Conservation (phyloP, 1,140 invertebrate genomes). For the Heliconius nattereri region DNA sequence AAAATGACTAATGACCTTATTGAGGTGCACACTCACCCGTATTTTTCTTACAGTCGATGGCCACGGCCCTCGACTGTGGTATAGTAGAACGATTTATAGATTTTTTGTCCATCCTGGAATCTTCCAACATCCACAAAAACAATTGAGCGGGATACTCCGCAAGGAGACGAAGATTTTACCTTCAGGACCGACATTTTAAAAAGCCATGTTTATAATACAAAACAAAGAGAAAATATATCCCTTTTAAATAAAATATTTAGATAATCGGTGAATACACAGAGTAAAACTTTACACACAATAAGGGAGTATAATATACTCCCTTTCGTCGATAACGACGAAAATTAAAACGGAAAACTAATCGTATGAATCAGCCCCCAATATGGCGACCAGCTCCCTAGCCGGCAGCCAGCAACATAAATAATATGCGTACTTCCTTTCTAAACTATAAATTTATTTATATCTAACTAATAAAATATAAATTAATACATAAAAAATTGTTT, state of each 20-base stretch:
- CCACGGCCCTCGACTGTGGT: constrained; percentile 83
- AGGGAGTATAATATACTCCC: constrained; percentile 82
- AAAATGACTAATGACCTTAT: constrained; percentile 47
- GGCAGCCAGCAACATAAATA: constrained; percentile 62
- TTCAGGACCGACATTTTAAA: constrained; percentile 89
- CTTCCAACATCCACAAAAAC: constrained; percentile 75
- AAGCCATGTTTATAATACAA: constrained; percentile 88
- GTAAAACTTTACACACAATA: constrained; percentile 64
- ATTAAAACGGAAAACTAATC: constrained; percentile 68
- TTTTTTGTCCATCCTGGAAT: constrained; percentile 89
- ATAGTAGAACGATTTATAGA: constrained; percentile 83
- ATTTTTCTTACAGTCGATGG: constrained; percentile 86
- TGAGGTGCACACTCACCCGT: constrained; percentile 82
- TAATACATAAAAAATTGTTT: constrained; percentile 23
- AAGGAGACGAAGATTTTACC: constrained; percentile 84
- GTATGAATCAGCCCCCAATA: constrained; percentile 83
- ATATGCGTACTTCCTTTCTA: constrained; percentile 71
- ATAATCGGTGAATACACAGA: constrained; percentile 70
- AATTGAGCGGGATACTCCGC: constrained; percentile 82
- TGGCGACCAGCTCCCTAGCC: constrained; percentile 83
- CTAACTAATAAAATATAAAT: constrained; percentile 31
- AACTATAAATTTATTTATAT: constrained; percentile 32
- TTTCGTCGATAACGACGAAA: constrained; percentile 85
- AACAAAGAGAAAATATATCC: constrained; percentile 79
- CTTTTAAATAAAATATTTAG: constrained; percentile 59